A percentile compares a stretch with the other conserved stretches of the same genome.
These are phyloP conservation scores for Frankliniella intonsa DNA, from an alignment of 2,888 invertebrate species.

Conservation along the genomic window DNA sequence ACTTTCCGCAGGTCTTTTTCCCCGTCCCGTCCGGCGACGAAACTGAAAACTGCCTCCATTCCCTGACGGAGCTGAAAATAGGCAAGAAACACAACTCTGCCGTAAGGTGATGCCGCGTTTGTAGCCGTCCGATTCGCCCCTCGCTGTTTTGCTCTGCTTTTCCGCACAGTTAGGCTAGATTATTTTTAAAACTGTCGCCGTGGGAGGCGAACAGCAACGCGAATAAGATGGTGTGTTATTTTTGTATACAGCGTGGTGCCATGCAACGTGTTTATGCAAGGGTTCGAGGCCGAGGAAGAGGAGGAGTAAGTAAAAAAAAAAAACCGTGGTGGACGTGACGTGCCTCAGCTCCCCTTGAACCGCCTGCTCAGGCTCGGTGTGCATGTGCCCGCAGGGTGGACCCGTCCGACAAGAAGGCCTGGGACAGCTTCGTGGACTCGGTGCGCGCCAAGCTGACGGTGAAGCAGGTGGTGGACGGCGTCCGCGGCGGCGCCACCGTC, in stretches of 20 bases:
- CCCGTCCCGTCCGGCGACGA: conserved; percentile 64
- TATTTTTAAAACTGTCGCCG: too few species aligned
- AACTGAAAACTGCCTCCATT: conserved; percentile 69
- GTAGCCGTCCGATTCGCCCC: not conserved
- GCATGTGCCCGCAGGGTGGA: conserved; percentile 40
- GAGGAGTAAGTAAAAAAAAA: conserved; percentile 40
- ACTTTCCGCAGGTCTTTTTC: conserved; percentile 50
- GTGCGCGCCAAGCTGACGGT: conserved; percentile 75
- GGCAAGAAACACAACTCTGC: conserved; percentile 65
- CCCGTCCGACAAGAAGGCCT: conserved; percentile 53
- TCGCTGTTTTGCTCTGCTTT: not conserved
- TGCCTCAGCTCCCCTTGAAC: not conserved
- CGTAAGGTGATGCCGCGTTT: conserved; percentile 49
- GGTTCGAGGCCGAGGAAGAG: conserved; percentile 44
- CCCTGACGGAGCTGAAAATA: conserved; percentile 66
- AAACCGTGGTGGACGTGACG: not conserved
- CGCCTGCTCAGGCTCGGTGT: not conserved
- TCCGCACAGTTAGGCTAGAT: too few species aligned
- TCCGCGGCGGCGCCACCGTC: conserved; percentile 67
- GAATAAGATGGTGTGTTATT: not conserved
- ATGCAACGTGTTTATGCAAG: conserved; percentile 56
- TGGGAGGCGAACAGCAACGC: too few species aligned
- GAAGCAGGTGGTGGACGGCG: conserved; percentile 78
- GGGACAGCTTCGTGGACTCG: conserved; percentile 69
- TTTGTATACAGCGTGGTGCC: conserved; percentile 53